These are phyloP conservation scores for Ostrea edulis DNA, from an alignment of 1,140 invertebrate species.

Conservation along the genomic window DNA sequence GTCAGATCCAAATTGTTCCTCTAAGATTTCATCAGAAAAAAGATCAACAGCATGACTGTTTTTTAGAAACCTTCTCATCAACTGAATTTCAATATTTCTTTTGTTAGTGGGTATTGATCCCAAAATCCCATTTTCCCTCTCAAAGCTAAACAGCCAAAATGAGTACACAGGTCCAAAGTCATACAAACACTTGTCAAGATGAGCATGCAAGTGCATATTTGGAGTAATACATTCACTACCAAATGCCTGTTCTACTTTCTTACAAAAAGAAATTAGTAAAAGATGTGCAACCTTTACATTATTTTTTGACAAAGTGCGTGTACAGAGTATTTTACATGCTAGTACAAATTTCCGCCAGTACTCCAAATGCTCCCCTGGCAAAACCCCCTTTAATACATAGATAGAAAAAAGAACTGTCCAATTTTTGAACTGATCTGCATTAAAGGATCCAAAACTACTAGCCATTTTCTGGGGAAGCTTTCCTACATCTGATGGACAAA, in stretches of 20 bases:
- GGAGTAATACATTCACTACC: constrained; percentile 43
- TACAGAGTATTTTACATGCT: constrained; percentile 38
- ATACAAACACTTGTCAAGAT: constrained; percentile 47
- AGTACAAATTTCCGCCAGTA: constrained; percentile 54
- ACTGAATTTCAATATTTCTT: constrained; percentile 47
- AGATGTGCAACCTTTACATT: constrained; percentile 36
- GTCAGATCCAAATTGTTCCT: neutral
- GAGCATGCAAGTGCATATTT: constrained; percentile 60
- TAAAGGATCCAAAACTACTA: constrained; percentile 38
- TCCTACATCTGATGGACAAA: constrained; percentile 51
- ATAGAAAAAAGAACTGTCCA: constrained; percentile 53
- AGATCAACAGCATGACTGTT: constrained; percentile 4
- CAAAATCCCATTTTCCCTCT: constrained; percentile 52
- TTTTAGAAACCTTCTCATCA: constrained; percentile 49
- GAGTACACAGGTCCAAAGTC: constrained; percentile 61
- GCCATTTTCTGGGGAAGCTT: constrained; percentile 47
- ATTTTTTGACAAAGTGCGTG: constrained; percentile 29
- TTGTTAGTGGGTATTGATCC: constrained; percentile 52
- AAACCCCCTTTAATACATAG: constrained; percentile 53
- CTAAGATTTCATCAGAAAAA: neutral
- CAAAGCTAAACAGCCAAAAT: constrained; percentile 57
- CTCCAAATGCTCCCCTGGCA: constrained; percentile 51
- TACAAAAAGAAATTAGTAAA: constrained; percentile 48
- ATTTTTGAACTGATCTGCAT: constrained; percentile 50
- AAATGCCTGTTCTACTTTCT: constrained; percentile 48